phyloP scores from a whole-genome alignment of 2,797 vertebrate species.

The Notoglanidium macrostoma region DNA sequence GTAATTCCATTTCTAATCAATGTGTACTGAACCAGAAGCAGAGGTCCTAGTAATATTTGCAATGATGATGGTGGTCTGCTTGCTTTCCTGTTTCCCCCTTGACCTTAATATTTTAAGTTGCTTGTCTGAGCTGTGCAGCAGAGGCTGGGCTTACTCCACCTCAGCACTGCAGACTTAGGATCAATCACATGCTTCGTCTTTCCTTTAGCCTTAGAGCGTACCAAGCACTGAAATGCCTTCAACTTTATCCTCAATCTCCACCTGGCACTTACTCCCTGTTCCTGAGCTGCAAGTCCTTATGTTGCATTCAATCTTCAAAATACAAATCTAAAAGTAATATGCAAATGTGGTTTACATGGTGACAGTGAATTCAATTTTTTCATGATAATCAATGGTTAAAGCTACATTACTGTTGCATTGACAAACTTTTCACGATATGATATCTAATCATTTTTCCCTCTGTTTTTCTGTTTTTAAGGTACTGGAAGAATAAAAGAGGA shows the following conservation, averaged over 20 bases:
- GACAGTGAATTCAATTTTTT: not conserved
- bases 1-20: not conserved
- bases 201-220: constrained; percentile 74
- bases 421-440: not conserved
- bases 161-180: constrained; percentile 72
- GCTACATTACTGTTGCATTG: not conserved
- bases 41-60: constrained; percentile 29
- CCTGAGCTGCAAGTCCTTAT: constrained; percentile 10
- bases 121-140: constrained; percentile 69
- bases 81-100: constrained; percentile 53
- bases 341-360: not conserved
- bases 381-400: not conserved
- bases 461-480: constrained; percentile 30
- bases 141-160: constrained; percentile 53
- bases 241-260: constrained; percentile 72
- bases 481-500: not conserved
- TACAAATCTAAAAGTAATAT: not conserved
- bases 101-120: constrained; percentile 74
- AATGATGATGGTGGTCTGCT: constrained; percentile 29
- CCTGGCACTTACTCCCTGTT: constrained; percentile 51
- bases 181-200: constrained; percentile 88
- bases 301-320: not conserved
- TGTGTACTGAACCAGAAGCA: constrained; percentile 12
- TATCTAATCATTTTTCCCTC: not conserved
- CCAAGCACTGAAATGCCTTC: constrained; percentile 71